Conservation (phyloP, 1,140 invertebrate species). For the Drosophila insularis region DNA sequence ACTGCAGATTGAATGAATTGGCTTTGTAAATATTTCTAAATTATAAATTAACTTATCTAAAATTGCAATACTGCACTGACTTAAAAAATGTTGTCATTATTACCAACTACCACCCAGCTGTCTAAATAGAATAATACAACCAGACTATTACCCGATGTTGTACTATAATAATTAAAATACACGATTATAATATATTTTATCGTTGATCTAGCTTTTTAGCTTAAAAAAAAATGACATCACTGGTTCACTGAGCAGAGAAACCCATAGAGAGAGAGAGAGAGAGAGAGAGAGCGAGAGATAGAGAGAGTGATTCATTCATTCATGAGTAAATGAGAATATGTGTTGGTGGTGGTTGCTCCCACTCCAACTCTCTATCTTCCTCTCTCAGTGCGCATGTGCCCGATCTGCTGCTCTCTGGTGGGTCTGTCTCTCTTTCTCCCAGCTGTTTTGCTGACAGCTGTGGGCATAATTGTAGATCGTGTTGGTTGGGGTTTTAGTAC, state of each 20-base stretch:
- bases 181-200: no score
- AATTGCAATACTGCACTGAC: no score
- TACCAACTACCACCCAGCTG: no score
- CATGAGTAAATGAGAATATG: background rate
- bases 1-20: no score
- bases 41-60: no score
- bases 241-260: background rate
- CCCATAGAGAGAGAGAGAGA: background rate
- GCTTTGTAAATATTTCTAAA: no score
- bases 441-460: conserved; percentile 45
- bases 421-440: conserved; percentile 22
- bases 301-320: background rate
- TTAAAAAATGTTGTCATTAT: no score
- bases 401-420: background rate
- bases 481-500: conserved; percentile 10
- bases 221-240: no score
- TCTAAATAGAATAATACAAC: no score
- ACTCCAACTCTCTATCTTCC: background rate
- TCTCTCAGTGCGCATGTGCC: background rate
- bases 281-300: background rate
- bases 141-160: no score
- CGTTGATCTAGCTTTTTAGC: no score
- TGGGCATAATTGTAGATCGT: conserved; percentile 42
- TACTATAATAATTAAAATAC: no score
- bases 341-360: background rate